Base-by-base conservation (phyloP, 2,797 vertebrate species). In the Dermochelys coriacea region DNA sequence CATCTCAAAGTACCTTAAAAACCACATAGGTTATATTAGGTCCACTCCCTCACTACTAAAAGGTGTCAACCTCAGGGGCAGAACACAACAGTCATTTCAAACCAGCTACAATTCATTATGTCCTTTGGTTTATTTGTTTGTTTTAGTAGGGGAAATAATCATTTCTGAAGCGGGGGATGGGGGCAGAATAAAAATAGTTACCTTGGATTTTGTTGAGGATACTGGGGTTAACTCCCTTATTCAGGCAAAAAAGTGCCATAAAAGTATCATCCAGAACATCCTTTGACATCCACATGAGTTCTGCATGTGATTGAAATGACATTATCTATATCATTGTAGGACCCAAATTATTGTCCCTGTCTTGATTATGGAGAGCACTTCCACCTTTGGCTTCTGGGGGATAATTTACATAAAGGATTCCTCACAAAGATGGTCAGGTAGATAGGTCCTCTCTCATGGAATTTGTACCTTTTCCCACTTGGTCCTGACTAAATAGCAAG, bases 401-500 rank as follows among this genome's bases (percentile, higher is more conserved):
- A 45, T 75, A 47, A 75, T 45, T 45, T 75, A 45, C 11, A 75
- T 27, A 75, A 45, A 75, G 12, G 7, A 27, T 29, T 47, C 41
- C 71, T 45, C 80, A 45, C 9, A 81, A 55, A 87, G 87, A 50
- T 23, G 4, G 12, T 80, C 0, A 1, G 18, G 5, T 9, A 52
- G 87, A 86, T 12, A 21, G 0, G 1, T 1, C 0, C 0, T 3
- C 83, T 87, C 5, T 49, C 8, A 45, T 84, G 23, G 12, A 37
- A 8, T 55, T 0, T 34, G 23, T 61, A 27, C 1, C 10, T 88
- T 6, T 91, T 80, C 23, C 18, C 86, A 71, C 3, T 4, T 6
- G 5, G 2, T 15, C 91, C 2, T 88, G 5, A 7, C 19, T 75
- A 41, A 41, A 81, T 21, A 45, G 0, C 16, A 3, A 41, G 6